Percentiles rank a stretch among this genome's conserved stretches.
phyloP scores from a whole-genome alignment of 2,888 invertebrate species.

The Brenthis hecate region DNA sequence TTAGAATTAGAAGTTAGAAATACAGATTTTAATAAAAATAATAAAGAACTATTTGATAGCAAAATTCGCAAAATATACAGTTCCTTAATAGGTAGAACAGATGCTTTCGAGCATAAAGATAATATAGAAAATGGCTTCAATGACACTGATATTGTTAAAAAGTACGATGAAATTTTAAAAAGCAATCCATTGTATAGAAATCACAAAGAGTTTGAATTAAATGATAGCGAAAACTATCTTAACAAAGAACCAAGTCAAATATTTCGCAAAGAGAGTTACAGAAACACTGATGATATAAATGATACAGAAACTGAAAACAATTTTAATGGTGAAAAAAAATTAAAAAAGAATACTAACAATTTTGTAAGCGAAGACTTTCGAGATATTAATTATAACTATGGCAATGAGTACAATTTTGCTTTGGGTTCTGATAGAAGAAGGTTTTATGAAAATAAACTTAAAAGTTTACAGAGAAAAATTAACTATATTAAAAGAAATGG shows the following conservation, averaged over 20 bases:
- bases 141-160: constrained; percentile 2
- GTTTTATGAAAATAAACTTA: constrained; percentile 63
- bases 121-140: constrained; percentile 4
- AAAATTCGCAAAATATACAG: constrained; percentile 66
- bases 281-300: neutral
- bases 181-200: constrained; percentile 1
- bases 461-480: constrained; percentile 51
- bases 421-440: constrained; percentile 56
- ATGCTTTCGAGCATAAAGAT: constrained; percentile 12
- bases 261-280: neutral
- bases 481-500: constrained; percentile 28
- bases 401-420: constrained; percentile 41
- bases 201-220: neutral
- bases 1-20: constrained; percentile 63
- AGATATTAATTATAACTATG: constrained; percentile 25
- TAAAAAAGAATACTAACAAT: constrained; percentile 6
- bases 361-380: constrained; percentile 20
- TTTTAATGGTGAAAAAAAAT: constrained; percentile 11
- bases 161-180: constrained; percentile 2
- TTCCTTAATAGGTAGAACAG: constrained; percentile 29
- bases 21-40: constrained; percentile 53
- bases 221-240: constrained; percentile 2
- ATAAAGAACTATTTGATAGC: constrained; percentile 61
- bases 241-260: neutral
- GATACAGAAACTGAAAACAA: neutral